phyloP scores from a whole-genome alignment of 2,113 vertebrate genomes.

The Eonycteris spelaea region DNA sequence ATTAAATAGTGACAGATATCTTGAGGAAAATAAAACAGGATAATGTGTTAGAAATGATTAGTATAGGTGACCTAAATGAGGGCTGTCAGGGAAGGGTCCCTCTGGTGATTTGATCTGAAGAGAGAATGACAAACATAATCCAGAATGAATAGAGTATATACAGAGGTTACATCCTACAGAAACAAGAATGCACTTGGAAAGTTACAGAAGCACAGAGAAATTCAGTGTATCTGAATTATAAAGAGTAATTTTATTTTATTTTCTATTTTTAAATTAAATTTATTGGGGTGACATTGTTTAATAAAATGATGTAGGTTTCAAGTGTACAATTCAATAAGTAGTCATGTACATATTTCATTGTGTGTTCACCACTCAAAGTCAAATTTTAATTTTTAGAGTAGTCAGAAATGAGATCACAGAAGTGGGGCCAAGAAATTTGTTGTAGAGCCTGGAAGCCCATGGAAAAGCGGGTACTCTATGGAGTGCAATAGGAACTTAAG shows the following conservation, averaged over 20 bases:
- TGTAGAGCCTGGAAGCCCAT: fast-evolving
- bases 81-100: fast-evolving
- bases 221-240: background rate
- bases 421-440: background rate
- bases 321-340: no score
- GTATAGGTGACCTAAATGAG: background rate
- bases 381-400: background rate
- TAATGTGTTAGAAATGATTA: background rate
- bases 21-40: background rate
- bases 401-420: background rate
- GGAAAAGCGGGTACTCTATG: fast-evolving
- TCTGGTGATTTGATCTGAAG: background rate
- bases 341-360: no score
- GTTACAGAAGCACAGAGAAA: background rate
- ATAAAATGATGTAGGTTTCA: no score
- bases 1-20: background rate
- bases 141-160: background rate
- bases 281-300: no score
- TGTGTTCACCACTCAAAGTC: no score
- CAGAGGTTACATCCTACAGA: background rate
- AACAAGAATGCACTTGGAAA: background rate
- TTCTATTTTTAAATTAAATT: no score
- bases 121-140: background rate
- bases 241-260: background rate
- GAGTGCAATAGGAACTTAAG: background rate